A percentile compares a stretch with the other conserved stretches of the same genome.
These are phyloP conservation scores for Drosophila suzukii DNA, from an alignment of 1,140 invertebrate genomes.

Conservation along the genomic window DNA sequence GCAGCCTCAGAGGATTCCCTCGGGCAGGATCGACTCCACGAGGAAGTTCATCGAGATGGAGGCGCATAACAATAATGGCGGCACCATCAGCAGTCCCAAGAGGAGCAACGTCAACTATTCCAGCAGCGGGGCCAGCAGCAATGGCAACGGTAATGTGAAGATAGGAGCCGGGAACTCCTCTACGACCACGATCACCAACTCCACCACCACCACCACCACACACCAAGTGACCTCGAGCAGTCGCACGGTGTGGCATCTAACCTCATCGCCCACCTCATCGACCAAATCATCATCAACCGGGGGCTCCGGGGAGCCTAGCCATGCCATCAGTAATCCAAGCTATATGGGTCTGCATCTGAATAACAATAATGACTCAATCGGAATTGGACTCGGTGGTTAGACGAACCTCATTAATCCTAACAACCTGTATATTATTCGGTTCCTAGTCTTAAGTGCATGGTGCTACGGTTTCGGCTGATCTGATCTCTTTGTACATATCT, in stretches of 20 bases:
- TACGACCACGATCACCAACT: constrained; percentile 45
- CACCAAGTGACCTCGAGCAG: constrained; percentile 66
- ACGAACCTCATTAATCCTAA: constrained; percentile 45
- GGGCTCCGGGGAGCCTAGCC: constrained; percentile 62
- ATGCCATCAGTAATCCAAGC: constrained; percentile 84
- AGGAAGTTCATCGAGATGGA: constrained; percentile 80
- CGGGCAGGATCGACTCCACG: constrained; percentile 67
- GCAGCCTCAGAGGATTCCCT: constrained; percentile 49
- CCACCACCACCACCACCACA: constrained; percentile 35
- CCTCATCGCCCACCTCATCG: constrained; percentile 73
- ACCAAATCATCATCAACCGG: constrained; percentile 68
- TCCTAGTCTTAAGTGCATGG: constrained; percentile 22
- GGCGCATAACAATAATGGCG: constrained; percentile 46
- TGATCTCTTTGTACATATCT: not conserved
- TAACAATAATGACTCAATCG: constrained; percentile 80
- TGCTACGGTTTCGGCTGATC: constrained; percentile 21
- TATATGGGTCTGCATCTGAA: constrained; percentile 82
- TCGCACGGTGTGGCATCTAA: constrained; percentile 83
- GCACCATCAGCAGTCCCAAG: constrained; percentile 27
- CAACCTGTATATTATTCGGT: constrained; percentile 11
- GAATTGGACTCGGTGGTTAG: constrained; percentile 77
- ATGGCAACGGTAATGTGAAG: constrained; percentile 74
- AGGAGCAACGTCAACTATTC: constrained; percentile 61
- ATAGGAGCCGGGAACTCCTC: constrained; percentile 17
- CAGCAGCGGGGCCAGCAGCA: constrained; percentile 75